Evolutionary conservation across 2,113 vertebrate species (phyloP).

Genomic region (Chaetodon auriga): DNA sequence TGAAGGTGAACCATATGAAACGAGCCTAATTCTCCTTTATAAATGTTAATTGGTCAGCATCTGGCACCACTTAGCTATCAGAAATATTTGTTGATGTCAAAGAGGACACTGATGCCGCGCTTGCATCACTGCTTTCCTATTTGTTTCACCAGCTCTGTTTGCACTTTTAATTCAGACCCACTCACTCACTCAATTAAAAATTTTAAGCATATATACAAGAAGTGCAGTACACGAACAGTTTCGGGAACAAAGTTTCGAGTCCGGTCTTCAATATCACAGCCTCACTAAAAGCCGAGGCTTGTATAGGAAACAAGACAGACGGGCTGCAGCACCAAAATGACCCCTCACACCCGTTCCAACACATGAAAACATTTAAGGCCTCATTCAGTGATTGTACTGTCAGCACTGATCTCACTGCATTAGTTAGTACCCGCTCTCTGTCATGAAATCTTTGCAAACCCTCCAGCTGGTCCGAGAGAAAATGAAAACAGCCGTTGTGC

Average conservation of each 20-base stretch:
- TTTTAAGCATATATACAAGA: background rate
- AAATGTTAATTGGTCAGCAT: constrained; percentile 81
- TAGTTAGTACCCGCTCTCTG: constrained; percentile 30
- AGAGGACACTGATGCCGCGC: constrained; percentile 57
- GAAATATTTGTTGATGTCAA: constrained; percentile 65
- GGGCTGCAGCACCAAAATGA: background rate
- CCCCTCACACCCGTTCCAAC: background rate
- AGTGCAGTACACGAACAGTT: background rate
- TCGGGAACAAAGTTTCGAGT: background rate
- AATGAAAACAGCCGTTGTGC: constrained; percentile 22
- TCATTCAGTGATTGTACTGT: constrained; percentile 12
- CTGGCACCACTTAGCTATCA: constrained; percentile 76
- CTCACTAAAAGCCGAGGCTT: background rate
- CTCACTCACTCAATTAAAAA: background rate
- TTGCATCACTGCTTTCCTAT: background rate
- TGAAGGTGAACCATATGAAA: constrained; percentile 76
- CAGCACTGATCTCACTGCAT: constrained; percentile 38
- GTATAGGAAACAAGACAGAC: background rate
- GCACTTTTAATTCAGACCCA: background rate
- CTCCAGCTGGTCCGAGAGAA: constrained; percentile 60
- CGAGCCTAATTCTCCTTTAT: constrained; percentile 67
- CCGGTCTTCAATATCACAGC: constrained; percentile 1
- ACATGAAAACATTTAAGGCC: constrained; percentile 15
- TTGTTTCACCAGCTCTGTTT: constrained; percentile 25
- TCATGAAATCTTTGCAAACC: constrained; percentile 39